Base-by-base conservation (phyloP, 2,797 vertebrate species). In the Saxicola maurus region DNA sequence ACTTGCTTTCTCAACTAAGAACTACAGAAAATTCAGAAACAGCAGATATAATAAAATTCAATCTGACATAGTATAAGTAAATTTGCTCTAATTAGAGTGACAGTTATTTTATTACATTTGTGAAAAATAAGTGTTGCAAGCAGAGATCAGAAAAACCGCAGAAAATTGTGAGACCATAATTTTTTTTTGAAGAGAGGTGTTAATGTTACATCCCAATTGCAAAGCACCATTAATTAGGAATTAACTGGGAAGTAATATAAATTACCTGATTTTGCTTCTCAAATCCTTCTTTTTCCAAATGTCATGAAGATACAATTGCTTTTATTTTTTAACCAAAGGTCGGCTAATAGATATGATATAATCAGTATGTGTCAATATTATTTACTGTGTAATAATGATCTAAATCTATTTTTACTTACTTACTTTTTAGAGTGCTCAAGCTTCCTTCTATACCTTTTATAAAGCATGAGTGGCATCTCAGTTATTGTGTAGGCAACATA, bases 371-470 rank as follows among this genome's bases (percentile, higher is more conserved):
- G 18, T 27, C 51, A 31, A 42, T 7, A 59, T 6, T 10, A 4
- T 64, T 60, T 65, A 27, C 7, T 5, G 40, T 55, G 17, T 10
- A 3, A 24, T 43, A 62, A 31, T 25, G 5, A 17, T 67, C 24
- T 28, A 5, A 66, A 25, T 15, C 9, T 45, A 6, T 5, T 76
- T 90, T 61, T 60, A 20, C 68, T 60, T 25, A 62, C 25, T 86
- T 7, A 11, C 3, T 53, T n/a, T n/a, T n/a, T 33, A 13, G 2
- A 28, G 3, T n/a, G 33, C 5, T 46, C 14, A 40, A 62, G 23
- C 9, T 45, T 73, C 11, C 6, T 68, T 75, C 11, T 55, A 13
- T 2, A 33, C 5, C 0, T 1, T 64, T 24, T 31, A 15, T 1
- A 1, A 86, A 48, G 8, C 6, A 40, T 60, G 18, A 16, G 4